Evolutionary conservation across 2,113 vertebrate species (phyloP), one percentile per base, ranked within the genome.

Genomic region (Pedionomus torquatus): DNA sequence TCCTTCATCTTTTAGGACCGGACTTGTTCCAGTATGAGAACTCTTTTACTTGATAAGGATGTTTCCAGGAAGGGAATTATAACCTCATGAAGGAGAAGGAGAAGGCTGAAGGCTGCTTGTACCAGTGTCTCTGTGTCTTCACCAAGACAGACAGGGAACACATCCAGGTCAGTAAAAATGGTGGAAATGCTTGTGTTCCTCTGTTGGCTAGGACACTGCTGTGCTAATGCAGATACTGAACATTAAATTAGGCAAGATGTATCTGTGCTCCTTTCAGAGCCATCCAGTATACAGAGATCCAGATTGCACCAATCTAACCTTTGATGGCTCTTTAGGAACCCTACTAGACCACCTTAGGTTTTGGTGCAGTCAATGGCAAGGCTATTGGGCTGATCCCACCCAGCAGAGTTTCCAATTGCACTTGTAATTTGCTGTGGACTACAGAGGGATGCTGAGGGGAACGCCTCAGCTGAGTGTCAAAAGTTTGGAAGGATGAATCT

Each of bases 341-440:
- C 6, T 58, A 4, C 5, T 37, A 52, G 37, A 41, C 7, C 7
- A 58, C 17, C 11, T 21, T 20, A 68, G 9, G 37, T 63, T 70
- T 75, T 77, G 23, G 21, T 57, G 20, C 52, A 19, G 18, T n/a
- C 49, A 46, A 1, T 77, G 35, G 49, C 89, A 77, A 81, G 21
- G 3, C n/a, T 57, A 10, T 20, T 0, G 1, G 52, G 43, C 48
- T 69, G 33, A 83, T n/a, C 14, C 15, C 1, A 1, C 11, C 19
- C 8, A 24, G 11, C 9, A 43, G 46, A 81, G 7, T 13, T 39
- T 69, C 31, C n/a, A 58, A 49, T 2, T 70, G 13, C 14, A 31
- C 25, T 95, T 90, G 41, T 19, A 79, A 60, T 11, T 25, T 88
- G 43, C n/a, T 75, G 31, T 58, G 43, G 35, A 20, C 51, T 41